Evolutionary conservation across 1,140 invertebrate genomes (phyloP), one percentile per base, ranked within the genome.

Genomic region (Bombus breviceps): DNA sequence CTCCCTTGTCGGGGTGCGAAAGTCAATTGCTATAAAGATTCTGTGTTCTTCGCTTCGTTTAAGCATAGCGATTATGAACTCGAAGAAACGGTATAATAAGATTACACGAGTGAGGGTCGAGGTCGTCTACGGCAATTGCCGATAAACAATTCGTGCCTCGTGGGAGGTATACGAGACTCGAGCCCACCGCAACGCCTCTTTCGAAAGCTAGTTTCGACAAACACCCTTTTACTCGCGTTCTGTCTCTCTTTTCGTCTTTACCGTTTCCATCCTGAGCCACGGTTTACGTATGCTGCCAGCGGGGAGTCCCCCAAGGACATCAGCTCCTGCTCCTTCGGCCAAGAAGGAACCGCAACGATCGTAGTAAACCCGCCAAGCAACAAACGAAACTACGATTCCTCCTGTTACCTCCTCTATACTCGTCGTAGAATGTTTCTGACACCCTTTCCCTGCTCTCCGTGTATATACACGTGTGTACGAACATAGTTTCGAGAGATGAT

Each of bases 271-370:
- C 57, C 80, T 22, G 71, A 13, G 28, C 59, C 77, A 74, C 69
- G 53, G 83, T 86, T 83, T 66, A 85, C 82, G 87, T 81, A 81
- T 83, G 81, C 64, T 89, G 75, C 73, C 91, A 91, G 89, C 89
- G 71, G 91, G 91, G 81, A 71, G 90, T 91, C 91, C 90, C 91
- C 89, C 81, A 87, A 66, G 85, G 85, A 83, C 81, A 62, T 64
- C 75, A 15, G 81, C 81, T 84, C 34, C 53, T 57, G 62, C 66
- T 71, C 57, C 69, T 34, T 43, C 41, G 75, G 82, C 37, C 72
- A 62, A 85, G 53, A 37, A 62, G 73, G 73, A 77, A 83, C 85
- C 84, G 84, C 84, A 85, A 79, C 66, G 41, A 69, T 25, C 66
- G 53, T 53, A n/a, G 53, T 59, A 34, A n/a, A 81, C 78, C 22